Evolutionary conservation across 2,113 vertebrate genomes (phyloP), one percentile per base, ranked within the genome.

Genomic region (Microtus oregoni): DNA sequence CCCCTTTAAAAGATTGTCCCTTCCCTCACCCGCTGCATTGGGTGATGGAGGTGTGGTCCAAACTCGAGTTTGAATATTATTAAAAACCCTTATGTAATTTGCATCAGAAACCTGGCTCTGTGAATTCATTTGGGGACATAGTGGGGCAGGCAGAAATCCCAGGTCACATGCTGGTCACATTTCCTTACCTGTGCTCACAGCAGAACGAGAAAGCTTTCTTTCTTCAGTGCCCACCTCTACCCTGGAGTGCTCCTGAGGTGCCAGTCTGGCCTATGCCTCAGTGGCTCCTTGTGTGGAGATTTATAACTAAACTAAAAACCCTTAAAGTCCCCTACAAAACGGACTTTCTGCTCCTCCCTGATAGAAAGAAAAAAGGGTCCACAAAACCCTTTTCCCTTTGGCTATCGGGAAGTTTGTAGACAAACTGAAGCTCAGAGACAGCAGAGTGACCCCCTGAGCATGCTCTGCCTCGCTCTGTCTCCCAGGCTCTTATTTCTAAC

Each of bases 281-380:
- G 58, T 1, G 26, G 30, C 92, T 52, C 47, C 28, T 20, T 35
- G 0, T 5, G 90, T 50, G 38, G 63, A 26, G 55, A 26, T 81
- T 85, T 58, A 88, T 6, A 20, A 78, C 67, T 44, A 55, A 81
- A 38, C 11, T 73, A 32, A 55, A 91, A 97, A 91, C 22, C 26
- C 26, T 65, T 79, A 35, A 19, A 14, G 63, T 86, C 75, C 41
- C 61, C 17, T 58, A 77, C 85, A 55, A 87, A 77, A 68, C 0
- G 1, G 13, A 35, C 58, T 55, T 78, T 50, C 20, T 50, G 58
- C 35, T 75, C 65, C 55, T 89, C 88, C 50, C n/a, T 77, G 63
- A 26, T 58, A 67, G 44, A 28, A 55, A 77, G 55, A 87, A 90
- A 91, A 90, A 78, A 79, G 61, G 17, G 38, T 47, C 41, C 4